phyloP scores from a whole-genome alignment of 2,888 invertebrate genomes.

The Willowsia nigromaculata region DNA sequence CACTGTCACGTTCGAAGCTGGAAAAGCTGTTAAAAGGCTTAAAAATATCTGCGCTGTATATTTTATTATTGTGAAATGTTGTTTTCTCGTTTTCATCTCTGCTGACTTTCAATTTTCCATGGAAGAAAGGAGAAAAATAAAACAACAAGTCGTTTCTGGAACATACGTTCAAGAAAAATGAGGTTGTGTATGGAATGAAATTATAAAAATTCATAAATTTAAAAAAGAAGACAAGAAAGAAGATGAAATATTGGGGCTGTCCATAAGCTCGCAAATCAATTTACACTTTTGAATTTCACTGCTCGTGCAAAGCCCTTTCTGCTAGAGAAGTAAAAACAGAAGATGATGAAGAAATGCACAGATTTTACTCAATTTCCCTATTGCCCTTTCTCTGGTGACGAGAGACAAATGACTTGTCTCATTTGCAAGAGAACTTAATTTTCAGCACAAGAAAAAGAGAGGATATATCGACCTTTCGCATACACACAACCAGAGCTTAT shows the following conservation, averaged over 20 bases:
- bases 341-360: background rate
- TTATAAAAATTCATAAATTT: background rate
- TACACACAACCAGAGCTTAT: too few relatives aligned
- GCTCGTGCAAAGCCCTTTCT: background rate
- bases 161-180: too few relatives aligned
- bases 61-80: too few relatives aligned
- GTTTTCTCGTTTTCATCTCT: too few relatives aligned
- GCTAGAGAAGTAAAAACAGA: background rate
- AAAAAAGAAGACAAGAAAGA: background rate
- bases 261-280: conserved; percentile 63
- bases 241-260: conserved; percentile 58
- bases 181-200: background rate
- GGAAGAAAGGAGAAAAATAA: background rate
- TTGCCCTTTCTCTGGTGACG: background rate
- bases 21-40: too few relatives aligned
- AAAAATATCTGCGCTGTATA: too few relatives aligned
- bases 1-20: too few relatives aligned
- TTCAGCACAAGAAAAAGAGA: conserved; percentile 26
- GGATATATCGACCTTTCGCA: conserved; percentile 71
- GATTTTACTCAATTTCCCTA: background rate
- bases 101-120: too few relatives aligned
- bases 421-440: conserved; percentile 71
- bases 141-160: too few relatives aligned
- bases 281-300: conserved; percentile 1
- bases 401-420: conserved; percentile 65